These are phyloP conservation scores for Orius insidiosus DNA, from an alignment of 1,140 invertebrate genomes.

Conservation along the genomic window DNA sequence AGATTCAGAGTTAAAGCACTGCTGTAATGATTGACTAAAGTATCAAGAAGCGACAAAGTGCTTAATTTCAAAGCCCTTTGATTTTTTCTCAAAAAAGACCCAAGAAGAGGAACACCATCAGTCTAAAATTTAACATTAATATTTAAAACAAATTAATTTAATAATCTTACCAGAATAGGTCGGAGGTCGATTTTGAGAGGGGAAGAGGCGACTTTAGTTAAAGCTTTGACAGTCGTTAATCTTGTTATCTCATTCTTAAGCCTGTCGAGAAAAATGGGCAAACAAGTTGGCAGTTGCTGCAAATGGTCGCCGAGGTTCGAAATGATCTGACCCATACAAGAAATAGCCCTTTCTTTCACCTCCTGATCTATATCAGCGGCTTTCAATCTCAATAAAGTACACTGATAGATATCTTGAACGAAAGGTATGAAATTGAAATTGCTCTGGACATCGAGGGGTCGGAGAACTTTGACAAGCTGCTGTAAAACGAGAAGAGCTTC, in stretches of 20 bases:
- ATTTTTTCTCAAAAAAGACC: conserved; percentile 91
- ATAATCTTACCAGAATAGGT: conserved; percentile 51
- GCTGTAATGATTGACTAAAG: conserved; percentile 72
- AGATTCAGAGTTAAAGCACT: conserved; percentile 47
- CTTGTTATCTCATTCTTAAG: conserved; percentile 93
- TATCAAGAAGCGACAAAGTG: conserved; percentile 79
- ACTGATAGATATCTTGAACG: conserved; percentile 65
- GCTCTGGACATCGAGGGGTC: conserved; percentile 51
- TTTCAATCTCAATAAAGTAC: conserved; percentile 66
- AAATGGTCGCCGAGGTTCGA: conserved; percentile 77
- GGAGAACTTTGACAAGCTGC: conserved; percentile 84
- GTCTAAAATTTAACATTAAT: conserved; percentile 34
- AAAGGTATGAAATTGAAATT: conserved; percentile 62
- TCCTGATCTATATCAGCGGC: conserved; percentile 97
- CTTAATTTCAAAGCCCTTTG: conserved; percentile 85
- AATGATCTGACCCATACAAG: conserved; percentile 91
- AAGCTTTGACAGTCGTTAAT: conserved; percentile 85
- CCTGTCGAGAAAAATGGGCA: conserved; percentile 88
- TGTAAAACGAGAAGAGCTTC: conserved; percentile 86
- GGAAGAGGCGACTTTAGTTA: conserved; percentile 85
- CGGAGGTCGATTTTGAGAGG: conserved; percentile 70
- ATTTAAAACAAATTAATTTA: conserved; percentile 8
- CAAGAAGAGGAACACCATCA: conserved; percentile 79
- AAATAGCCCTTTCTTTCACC: conserved; percentile 93
- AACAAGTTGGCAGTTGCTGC: conserved; percentile 60